Percentiles rank a stretch among this genome's conserved stretches.
Evolutionary conservation across 2,113 vertebrate genomes (phyloP).

Genomic region (Pelusios castaneus): DNA sequence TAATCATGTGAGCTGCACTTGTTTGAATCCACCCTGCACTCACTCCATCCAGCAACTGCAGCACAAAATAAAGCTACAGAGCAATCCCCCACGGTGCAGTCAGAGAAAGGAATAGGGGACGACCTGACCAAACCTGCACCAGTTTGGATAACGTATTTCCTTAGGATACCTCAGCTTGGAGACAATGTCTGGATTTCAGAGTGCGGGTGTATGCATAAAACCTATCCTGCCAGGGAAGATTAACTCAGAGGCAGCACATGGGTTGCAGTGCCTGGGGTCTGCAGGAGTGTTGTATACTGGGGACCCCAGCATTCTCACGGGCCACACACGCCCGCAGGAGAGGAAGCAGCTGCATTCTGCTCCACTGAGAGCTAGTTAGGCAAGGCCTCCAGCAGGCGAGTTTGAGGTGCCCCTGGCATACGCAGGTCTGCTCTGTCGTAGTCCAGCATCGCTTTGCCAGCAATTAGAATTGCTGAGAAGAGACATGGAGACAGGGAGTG

Average conservation of each 20-base stretch:
- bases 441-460: neutral
- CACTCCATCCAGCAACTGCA: neutral
- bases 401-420: neutral
- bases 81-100: neutral
- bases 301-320: neutral
- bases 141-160: neutral
- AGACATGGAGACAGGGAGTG: neutral
- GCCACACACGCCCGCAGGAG: neutral
- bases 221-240: neutral
- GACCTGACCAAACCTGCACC: neutral
- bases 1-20: neutral
- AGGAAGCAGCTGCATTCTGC: neutral
- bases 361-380: neutral
- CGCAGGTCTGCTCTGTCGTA: neutral
- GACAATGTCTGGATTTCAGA: neutral
- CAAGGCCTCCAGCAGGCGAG: neutral
- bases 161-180: neutral
- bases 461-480: neutral
- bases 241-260: rapidly evolving
- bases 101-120: neutral
- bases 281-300: neutral
- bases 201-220: neutral
- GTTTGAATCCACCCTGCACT: neutral
- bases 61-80: neutral
- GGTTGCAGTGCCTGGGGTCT: neutral